A percentile compares a stretch with the other conserved stretches of the same genome.
These are phyloP conservation scores for Falcaria lacertinaria DNA, from an alignment of 2,888 invertebrate species.

Conservation along the genomic window DNA sequence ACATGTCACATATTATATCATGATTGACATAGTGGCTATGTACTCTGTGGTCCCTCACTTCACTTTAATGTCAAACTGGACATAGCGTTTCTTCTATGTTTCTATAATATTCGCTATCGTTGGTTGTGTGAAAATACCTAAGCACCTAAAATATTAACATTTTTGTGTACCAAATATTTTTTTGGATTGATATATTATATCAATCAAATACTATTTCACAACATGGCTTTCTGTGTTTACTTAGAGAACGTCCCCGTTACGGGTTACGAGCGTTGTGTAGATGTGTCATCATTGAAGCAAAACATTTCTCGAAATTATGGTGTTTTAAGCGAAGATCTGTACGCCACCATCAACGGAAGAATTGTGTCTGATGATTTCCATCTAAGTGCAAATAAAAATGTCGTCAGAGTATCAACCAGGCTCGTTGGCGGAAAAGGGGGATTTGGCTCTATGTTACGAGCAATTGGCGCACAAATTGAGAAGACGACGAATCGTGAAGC, in stretches of 20 bases:
- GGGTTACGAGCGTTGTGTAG: conserved; percentile 21
- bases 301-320: conserved; percentile 58
- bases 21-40: too few relatives aligned
- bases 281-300: conserved; percentile 44
- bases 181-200: too few relatives aligned
- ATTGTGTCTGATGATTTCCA: conserved; percentile 35
- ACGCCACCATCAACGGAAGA: conserved; percentile 78
- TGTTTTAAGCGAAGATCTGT: conserved; percentile 63
- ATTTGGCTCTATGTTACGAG: conserved; percentile 98
- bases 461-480: conserved; percentile 99
- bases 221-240: conserved; percentile 49
- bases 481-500: conserved; percentile 98
- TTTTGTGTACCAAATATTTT: too few relatives aligned
- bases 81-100: too few relatives aligned
- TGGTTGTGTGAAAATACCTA: too few relatives aligned
- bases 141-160: too few relatives aligned
- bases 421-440: conserved; percentile 95
- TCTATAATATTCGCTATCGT: too few relatives aligned
- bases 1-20: too few relatives aligned
- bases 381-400: conserved; percentile 44
- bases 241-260: conserved; percentile 45
- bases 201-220: conserved; percentile 7
- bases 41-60: too few relatives aligned
- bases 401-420: conserved; percentile 79
- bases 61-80: too few relatives aligned